Conservation (phyloP, 1,140 invertebrate species). For the Brachionus plicatilis region DNA sequence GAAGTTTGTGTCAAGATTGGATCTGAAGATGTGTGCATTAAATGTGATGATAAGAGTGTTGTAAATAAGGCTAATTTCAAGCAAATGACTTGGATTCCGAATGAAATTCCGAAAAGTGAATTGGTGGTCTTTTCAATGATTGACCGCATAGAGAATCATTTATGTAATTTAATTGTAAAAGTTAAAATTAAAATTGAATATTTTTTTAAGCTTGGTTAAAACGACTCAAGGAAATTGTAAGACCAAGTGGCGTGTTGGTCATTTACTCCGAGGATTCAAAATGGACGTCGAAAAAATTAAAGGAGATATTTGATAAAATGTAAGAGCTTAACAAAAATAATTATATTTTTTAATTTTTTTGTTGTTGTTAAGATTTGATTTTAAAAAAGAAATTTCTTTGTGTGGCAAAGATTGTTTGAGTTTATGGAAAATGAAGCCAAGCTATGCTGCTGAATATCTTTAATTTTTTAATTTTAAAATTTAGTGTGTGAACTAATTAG, state of each 20-base stretch:
- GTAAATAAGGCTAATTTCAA: conserved; percentile 7
- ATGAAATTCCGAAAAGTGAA: conserved; percentile 36
- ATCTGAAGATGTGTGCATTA: background rate
- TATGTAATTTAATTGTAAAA: background rate
- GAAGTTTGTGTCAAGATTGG: background rate
- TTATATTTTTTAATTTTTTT: background rate
- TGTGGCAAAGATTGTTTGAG: background rate
- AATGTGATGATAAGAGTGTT: background rate
- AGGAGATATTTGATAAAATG: background rate
- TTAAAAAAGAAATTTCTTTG: background rate
- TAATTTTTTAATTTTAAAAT: background rate
- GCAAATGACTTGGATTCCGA: conserved; percentile 39
- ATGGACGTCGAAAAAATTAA: background rate
- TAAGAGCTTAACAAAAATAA: background rate
- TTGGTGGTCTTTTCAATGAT: conserved; percentile 15
- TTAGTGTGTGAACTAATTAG: background rate
- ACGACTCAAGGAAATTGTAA: conserved; percentile 20
- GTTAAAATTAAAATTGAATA: no score
- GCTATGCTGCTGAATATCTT: background rate
- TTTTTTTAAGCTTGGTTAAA: conserved; percentile 14
- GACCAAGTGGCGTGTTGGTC: background rate
- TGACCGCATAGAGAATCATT: background rate
- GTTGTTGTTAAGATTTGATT: background rate
- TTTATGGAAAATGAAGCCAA: background rate
- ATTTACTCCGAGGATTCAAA: background rate